Conservation (phyloP, 2,797 vertebrate genomes). For the Lithobates pipiens region DNA sequence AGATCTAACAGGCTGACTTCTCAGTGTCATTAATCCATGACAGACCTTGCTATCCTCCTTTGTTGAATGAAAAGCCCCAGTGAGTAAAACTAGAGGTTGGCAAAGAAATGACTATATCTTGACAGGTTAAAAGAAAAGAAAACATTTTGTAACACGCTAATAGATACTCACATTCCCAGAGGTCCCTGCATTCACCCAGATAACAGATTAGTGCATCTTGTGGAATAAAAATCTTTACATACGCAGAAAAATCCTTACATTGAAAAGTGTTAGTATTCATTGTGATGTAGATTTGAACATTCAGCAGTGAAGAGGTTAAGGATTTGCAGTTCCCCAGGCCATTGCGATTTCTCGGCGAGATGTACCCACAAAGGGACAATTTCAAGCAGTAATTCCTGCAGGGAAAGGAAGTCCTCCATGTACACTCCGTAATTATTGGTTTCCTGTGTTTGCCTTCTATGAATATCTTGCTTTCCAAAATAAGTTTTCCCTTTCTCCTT, state of each 20-base stretch:
- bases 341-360: background rate
- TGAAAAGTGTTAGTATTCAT: background rate
- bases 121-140: background rate
- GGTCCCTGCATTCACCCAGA: background rate
- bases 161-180: background rate
- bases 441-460: conserved; percentile 56
- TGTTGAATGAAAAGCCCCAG: background rate
- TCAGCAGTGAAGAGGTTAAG: conserved; percentile 12
- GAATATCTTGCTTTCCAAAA: conserved; percentile 57
- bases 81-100: background rate
- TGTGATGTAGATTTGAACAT: background rate
- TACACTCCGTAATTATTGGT: conserved; percentile 48
- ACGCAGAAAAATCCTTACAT: background rate
- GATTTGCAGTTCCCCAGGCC: background rate
- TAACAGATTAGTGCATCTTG: background rate
- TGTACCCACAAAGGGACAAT: conserved; percentile 22
- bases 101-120: background rate
- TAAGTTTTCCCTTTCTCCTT: conserved; percentile 7
- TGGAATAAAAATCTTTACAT: background rate
- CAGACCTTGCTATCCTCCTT: background rate
- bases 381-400: conserved; percentile 22
- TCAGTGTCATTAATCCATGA: background rate
- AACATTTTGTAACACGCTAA: background rate
- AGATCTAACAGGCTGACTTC: background rate
- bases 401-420: conserved; percentile 40